These are phyloP conservation scores for Andrena minutula DNA, from an alignment of 2,888 invertebrate genomes.

Conservation along the genomic window DNA sequence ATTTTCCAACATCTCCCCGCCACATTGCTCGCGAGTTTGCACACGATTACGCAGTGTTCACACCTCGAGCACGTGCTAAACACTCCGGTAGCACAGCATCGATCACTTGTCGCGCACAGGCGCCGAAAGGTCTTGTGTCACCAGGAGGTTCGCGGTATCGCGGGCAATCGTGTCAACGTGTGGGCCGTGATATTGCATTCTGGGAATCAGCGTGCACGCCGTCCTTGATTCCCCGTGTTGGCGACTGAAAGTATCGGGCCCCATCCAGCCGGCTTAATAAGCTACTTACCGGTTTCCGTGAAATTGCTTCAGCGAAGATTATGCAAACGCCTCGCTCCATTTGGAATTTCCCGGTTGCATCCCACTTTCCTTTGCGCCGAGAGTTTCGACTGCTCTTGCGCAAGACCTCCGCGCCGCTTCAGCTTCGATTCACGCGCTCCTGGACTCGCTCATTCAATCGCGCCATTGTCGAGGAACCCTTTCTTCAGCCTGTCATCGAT, in stretches of 20 bases:
- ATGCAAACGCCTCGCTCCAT: conserved; percentile 1
- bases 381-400: not conserved
- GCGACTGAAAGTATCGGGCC: conserved; percentile 6
- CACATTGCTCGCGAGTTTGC: conserved; percentile 2
- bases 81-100: conserved; percentile 24
- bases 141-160: conserved; percentile 31
- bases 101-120: conserved; percentile 33
- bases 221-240: conserved; percentile 56
- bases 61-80: conserved; percentile 52
- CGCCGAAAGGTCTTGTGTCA: conserved; percentile 65
- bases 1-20: not conserved
- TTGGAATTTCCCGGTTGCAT: conserved; percentile 14
- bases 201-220: conserved; percentile 48
- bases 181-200: conserved; percentile 67
- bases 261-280: not conserved
- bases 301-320: conserved; percentile 4
- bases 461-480: conserved; percentile 11
- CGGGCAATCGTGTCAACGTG: conserved; percentile 54
- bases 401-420: not conserved
- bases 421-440: not conserved
- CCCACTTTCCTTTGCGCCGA: not conserved
- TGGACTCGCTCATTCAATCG: too few relatives aligned
- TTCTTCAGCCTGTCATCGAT: conserved; percentile 44
- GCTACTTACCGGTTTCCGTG: not conserved
- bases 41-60: conserved; percentile 41